A percentile compares a stretch with the other conserved stretches of the same genome.
phyloP scores from a whole-genome alignment of 2,113 vertebrate genomes.

The Neodontobutis hainanensis region DNA sequence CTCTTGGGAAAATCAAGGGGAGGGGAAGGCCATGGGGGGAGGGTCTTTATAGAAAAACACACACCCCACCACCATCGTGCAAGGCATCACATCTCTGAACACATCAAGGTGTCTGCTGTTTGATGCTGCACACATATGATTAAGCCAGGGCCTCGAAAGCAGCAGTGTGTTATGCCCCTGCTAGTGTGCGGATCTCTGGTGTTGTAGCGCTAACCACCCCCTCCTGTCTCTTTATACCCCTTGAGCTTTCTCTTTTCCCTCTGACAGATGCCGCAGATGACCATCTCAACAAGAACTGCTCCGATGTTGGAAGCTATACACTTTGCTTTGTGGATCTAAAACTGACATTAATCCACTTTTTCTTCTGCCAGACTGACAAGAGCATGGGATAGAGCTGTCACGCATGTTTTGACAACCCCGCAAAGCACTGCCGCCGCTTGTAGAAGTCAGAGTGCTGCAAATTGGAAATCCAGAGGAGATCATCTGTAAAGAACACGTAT shows the following conservation, averaged over 20 bases:
- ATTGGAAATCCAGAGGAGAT: conserved; percentile 81
- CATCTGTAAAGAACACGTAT: conserved; percentile 78
- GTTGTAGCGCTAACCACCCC: conserved; percentile 16
- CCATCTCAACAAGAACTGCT: conserved; percentile 63
- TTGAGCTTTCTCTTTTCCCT: conserved; percentile 26
- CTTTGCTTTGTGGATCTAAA: conserved; percentile 70
- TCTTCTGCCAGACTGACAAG: conserved; percentile 75
- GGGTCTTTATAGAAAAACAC: conserved; percentile 33
- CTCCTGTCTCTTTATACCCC: not conserved
- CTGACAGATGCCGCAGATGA: conserved; percentile 52
- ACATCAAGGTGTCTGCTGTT: conserved; percentile 54
- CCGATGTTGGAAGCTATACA: conserved; percentile 54
- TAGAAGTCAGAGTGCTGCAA: conserved; percentile 71
- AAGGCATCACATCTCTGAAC: conserved; percentile 64
- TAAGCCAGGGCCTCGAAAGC: conserved; percentile 66
- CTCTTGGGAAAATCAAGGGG: conserved; percentile 77
- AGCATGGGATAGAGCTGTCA: conserved; percentile 76
- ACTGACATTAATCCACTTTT: conserved; percentile 81
- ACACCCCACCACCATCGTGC: conserved; percentile 10
- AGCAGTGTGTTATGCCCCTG: conserved; percentile 57
- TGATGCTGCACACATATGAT: conserved; percentile 70
- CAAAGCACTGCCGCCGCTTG: conserved; percentile 64
- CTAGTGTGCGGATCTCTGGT: conserved; percentile 32
- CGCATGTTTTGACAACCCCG: conserved; percentile 57
- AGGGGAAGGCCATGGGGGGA: conserved; percentile 58